Evolutionary conservation across 1,140 invertebrate genomes (phyloP).

Genomic region (Caerostris extrusa): DNA sequence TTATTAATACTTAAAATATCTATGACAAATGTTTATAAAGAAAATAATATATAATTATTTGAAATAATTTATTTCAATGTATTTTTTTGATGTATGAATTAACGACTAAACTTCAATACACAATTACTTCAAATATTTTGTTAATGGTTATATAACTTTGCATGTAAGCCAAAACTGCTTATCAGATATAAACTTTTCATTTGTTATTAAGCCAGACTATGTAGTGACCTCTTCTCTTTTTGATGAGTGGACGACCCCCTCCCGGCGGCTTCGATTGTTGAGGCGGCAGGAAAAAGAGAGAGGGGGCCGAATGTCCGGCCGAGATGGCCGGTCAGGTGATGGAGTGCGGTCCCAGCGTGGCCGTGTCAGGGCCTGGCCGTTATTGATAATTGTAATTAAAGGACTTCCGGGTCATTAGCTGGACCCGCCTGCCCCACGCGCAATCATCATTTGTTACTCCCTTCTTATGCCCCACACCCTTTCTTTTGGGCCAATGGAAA

Average conservation of each 20-base stretch:
- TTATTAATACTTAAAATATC: no score
- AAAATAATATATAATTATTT: no score
- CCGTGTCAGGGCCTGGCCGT: conserved; percentile 75
- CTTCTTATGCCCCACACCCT: conserved; percentile 63
- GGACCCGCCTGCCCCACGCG: conserved; percentile 61
- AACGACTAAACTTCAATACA: no score
- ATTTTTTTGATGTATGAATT: no score
- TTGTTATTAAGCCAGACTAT: no score
- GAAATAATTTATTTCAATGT: no score
- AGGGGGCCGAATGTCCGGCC: conserved; percentile 59
- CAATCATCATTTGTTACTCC: conserved; percentile 77
- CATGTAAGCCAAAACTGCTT: no score
- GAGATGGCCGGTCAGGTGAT: conserved; percentile 74
- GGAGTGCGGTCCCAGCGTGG: conserved; percentile 74
- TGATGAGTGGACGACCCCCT: conserved; percentile 40
- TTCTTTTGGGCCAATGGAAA: conserved; percentile 68
- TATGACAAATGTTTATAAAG: no score
- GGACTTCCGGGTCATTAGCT: conserved; percentile 76
- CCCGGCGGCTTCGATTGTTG: conserved; percentile 22
- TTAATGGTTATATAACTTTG: no score
- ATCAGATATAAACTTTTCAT: no score
- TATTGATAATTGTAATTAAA: conserved; percentile 78
- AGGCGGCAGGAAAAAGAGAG: conserved; percentile 42
- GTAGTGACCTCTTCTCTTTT: neutral
- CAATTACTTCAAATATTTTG: no score